Evolutionary conservation across 1,140 invertebrate species (phyloP).

Genomic region (Papilio aristodemus): DNA sequence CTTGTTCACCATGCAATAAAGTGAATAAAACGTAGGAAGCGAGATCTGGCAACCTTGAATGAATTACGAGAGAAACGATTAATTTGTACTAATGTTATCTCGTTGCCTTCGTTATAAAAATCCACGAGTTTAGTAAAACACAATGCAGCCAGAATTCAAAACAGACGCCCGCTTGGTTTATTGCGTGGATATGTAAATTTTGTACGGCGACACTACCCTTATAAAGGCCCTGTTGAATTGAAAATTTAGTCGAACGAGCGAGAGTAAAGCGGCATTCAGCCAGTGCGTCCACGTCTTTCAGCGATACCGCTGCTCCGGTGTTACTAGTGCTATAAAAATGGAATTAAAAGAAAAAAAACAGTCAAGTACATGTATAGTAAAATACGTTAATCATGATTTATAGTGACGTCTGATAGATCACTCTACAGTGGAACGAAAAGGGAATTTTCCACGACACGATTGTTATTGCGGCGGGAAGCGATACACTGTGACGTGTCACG

Average conservation of each 20-base stretch:
- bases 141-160: conserved; percentile 64
- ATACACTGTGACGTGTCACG: conserved; percentile 50
- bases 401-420: conserved; percentile 28
- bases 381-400: conserved; percentile 35
- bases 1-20: no score
- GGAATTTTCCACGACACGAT: conserved; percentile 30
- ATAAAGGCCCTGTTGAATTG: conserved; percentile 79
- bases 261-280: conserved; percentile 59
- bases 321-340: conserved; percentile 33
- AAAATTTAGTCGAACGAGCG: conserved; percentile 75
- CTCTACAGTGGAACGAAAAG: conserved; percentile 27
- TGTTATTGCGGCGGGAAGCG: conserved; percentile 38
- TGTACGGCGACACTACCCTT: conserved; percentile 78
- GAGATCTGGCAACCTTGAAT: background rate
- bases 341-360: conserved; percentile 31
- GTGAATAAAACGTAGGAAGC: background rate
- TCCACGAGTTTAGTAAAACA: conserved; percentile 23
- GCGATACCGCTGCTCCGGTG: conserved; percentile 63
- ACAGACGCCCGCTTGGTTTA: conserved; percentile 70
- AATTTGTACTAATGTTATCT: background rate
- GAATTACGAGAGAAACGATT: no score
- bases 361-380: conserved; percentile 12
- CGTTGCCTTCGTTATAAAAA: conserved; percentile 16
- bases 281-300: conserved; percentile 76
- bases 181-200: conserved; percentile 80